Evolutionary conservation across 2,797 vertebrate species (phyloP).

Genomic region (Enteromius radiatus): DNA sequence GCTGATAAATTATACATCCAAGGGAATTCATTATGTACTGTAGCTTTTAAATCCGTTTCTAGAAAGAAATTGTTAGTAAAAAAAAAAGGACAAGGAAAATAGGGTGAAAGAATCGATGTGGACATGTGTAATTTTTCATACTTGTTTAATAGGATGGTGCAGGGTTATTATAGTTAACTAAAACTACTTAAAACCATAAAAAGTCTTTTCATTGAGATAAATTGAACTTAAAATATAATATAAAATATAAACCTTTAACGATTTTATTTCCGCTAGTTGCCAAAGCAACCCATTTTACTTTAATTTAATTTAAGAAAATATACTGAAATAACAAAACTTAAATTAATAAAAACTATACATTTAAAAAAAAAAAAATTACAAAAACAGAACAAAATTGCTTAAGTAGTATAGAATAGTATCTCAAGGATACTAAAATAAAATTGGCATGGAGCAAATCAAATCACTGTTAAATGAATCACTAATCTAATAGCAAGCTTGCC

Average conservation of each 20-base stretch:
- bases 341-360: background rate
- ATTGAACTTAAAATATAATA: background rate
- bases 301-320: background rate
- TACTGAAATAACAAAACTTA: background rate
- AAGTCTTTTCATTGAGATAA: background rate
- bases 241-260: background rate
- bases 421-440: background rate
- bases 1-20: slow-evolving; percentile 86
- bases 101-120: background rate
- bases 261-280: background rate
- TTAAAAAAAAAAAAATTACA: background rate
- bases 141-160: slow-evolving; percentile 4
- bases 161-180: background rate
- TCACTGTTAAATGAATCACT: background rate
- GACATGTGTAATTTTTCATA: slow-evolving; percentile 21
- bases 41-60: slow-evolving; percentile 75
- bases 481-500: background rate
- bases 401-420: background rate
- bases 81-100: slow-evolving; percentile 36
- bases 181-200: background rate
- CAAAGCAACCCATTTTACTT: background rate
- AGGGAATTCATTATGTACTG: slow-evolving; percentile 79
- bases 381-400: background rate
- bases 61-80: slow-evolving; percentile 72
- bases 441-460: background rate